A percentile compares a stretch with the other conserved stretches of the same genome.
Evolutionary conservation across 35 echinoderm and acorn worm genomes (phyloP).

Genomic region (Eucidaris tribuloides): DNA sequence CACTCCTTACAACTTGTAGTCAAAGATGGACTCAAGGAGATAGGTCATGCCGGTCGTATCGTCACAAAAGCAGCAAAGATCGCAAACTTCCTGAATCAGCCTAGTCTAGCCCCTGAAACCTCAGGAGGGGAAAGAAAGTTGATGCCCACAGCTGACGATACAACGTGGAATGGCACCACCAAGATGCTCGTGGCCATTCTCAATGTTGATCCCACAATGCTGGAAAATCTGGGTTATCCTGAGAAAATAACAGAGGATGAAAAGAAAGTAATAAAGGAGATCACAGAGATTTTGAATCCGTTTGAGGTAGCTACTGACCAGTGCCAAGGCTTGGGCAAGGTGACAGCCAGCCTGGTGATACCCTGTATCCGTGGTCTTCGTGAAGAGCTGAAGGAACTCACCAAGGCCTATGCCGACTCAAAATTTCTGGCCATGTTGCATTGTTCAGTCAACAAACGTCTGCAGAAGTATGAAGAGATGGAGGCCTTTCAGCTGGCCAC

Average conservation of each 20-base stretch:
- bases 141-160: not conserved
- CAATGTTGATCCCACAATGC: not conserved
- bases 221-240: not conserved
- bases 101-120: not conserved
- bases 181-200: conserved; percentile 15
- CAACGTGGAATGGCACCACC: not conserved
- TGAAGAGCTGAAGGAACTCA: not conserved
- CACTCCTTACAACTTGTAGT: conserved; percentile 45
- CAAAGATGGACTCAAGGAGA: conserved; percentile 11
- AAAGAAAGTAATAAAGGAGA: not conserved
- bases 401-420: not conserved
- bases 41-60: not conserved
- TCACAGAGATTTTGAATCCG: conserved; percentile 24
- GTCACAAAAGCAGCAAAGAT: conserved; percentile 19
- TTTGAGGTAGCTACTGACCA: conserved; percentile 35
- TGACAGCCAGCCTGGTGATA: conserved; percentile 39
- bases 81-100: not conserved
- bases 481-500: conserved; percentile 32
- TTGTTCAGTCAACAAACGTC: conserved; percentile 11
- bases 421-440: not conserved
- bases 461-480: conserved; percentile 6
- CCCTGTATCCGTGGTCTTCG: conserved; percentile 30
- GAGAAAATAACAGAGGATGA: not conserved
- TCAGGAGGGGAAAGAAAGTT: not conserved
- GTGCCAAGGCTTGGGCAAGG: conserved; percentile 2